Evolutionary conservation across 2,888 invertebrate species (phyloP).

Genomic region (Nomada hirtipes): DNA sequence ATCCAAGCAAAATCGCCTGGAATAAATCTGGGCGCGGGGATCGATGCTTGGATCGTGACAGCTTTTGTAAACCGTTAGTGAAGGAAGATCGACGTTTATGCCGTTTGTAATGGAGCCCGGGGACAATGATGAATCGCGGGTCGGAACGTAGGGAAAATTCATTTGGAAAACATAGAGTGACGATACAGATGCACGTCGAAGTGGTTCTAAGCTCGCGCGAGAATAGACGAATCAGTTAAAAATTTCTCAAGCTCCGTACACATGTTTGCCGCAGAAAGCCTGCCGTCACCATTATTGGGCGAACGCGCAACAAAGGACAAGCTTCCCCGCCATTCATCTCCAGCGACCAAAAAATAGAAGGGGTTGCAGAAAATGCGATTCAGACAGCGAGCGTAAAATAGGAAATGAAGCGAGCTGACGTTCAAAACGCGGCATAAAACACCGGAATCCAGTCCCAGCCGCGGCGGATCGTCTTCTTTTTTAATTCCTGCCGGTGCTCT

Average conservation of each 20-base stretch:
- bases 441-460: conserved; percentile 21
- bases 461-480: not conserved
- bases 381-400: conserved; percentile 1
- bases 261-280: too few relatives aligned
- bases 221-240: too few relatives aligned
- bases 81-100: conserved; percentile 7
- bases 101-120: conserved; percentile 4
- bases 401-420: conserved; percentile 19
- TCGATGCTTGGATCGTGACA: conserved; percentile 3
- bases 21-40: conserved; percentile 14
- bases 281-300: too few relatives aligned
- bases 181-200: too few relatives aligned
- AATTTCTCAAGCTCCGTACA: not conserved
- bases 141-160: not conserved
- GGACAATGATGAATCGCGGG: not conserved
- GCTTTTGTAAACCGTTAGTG: not conserved
- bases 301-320: too few relatives aligned
- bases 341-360: too few relatives aligned
- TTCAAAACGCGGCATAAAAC: conserved; percentile 13
- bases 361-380: not conserved
- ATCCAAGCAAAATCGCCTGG: conserved; percentile 23
- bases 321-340: not conserved
- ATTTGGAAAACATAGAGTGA: not conserved
- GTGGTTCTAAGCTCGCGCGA: too few relatives aligned
- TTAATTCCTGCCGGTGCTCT: conserved; percentile 16